phyloP scores from a whole-genome alignment of 2,113 vertebrate genomes.

The Verasper variegatus region DNA sequence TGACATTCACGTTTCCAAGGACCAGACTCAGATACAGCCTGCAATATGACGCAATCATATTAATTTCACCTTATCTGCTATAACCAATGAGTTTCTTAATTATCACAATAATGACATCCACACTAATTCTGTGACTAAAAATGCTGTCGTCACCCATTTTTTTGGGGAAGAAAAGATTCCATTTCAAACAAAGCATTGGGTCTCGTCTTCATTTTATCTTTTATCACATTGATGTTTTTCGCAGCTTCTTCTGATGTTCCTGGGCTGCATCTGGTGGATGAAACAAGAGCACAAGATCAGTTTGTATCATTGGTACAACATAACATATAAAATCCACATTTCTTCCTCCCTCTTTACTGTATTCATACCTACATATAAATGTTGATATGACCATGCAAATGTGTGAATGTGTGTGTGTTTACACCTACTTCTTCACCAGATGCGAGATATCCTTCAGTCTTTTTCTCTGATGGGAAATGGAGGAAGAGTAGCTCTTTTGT shows the following conservation, averaged over 20 bases:
- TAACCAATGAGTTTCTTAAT: too few species aligned
- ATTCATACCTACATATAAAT: neutral
- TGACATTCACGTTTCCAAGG: constrained; percentile 94
- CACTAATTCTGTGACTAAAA: neutral
- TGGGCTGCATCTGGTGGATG: constrained; percentile 81
- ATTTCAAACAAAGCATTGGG: constrained; percentile 91
- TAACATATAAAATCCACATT: neutral
- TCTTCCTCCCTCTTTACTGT: neutral
- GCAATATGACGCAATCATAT: constrained; percentile 36
- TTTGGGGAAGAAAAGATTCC: constrained; percentile 95
- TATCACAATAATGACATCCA: neutral
- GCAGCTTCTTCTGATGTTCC: constrained; percentile 66
- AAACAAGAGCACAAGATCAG: neutral
- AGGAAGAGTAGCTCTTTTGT: constrained; percentile 86
- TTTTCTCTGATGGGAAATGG: constrained; percentile 86
- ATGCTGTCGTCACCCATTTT: constrained; percentile 87
- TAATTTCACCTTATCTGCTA: neutral
- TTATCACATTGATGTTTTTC: constrained; percentile 78
- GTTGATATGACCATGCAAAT: neutral
- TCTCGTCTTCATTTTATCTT: constrained; percentile 86
- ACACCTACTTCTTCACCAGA: constrained; percentile 83
- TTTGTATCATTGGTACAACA: neutral
- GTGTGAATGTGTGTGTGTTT: neutral
- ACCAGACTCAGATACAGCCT: constrained; percentile 96
- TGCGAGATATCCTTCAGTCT: constrained; percentile 84